Percentiles rank a stretch among this genome's conserved stretches.
Evolutionary conservation across 2,888 invertebrate species (phyloP).

Genomic region (Stratiomys singularior): DNA sequence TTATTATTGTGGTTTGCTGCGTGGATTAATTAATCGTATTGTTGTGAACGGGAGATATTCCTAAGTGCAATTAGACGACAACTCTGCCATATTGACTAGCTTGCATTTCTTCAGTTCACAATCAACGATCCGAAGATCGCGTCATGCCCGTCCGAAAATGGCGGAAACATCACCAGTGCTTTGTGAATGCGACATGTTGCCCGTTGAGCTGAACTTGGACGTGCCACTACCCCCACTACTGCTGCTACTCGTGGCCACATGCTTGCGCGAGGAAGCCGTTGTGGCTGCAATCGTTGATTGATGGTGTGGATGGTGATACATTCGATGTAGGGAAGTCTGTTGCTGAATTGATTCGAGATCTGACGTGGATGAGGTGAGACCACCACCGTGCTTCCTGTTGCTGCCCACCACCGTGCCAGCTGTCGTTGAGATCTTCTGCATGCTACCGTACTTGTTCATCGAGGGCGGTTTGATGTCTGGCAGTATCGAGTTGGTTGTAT

Average conservation of each 20-base stretch:
- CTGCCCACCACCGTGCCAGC: conserved; percentile 53
- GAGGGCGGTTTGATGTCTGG: conserved; percentile 64
- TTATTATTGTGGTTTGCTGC: neutral
- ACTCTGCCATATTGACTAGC: conserved; percentile 66
- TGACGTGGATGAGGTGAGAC: conserved; percentile 63
- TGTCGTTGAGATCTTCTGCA: conserved; percentile 61
- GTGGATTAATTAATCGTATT: neutral
- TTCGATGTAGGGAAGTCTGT: conserved; percentile 64
- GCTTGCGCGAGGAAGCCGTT: conserved; percentile 55
- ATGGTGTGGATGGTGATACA: conserved; percentile 60
- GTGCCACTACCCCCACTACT: conserved; percentile 57
- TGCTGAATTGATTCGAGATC: conserved; percentile 62
- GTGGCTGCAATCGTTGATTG: conserved; percentile 54
- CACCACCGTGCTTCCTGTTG: conserved; percentile 29
- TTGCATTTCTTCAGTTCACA: conserved; percentile 65
- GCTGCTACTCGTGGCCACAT: conserved; percentile 58
- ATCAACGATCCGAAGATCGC: conserved; percentile 52
- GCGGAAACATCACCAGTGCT: conserved; percentile 74
- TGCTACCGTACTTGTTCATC: conserved; percentile 62
- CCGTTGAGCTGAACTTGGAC: conserved; percentile 53
- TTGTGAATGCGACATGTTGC: conserved; percentile 70
- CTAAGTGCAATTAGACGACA: conserved; percentile 59
- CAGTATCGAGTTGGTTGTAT: conserved; percentile 59
- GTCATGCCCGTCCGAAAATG: conserved; percentile 74
- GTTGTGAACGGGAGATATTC: conserved; percentile 9